Percentiles rank a stretch among this genome's conserved stretches.
Evolutionary conservation across 2,797 vertebrate genomes (phyloP).

Genomic region (Melanogrammus aeglefinus): DNA sequence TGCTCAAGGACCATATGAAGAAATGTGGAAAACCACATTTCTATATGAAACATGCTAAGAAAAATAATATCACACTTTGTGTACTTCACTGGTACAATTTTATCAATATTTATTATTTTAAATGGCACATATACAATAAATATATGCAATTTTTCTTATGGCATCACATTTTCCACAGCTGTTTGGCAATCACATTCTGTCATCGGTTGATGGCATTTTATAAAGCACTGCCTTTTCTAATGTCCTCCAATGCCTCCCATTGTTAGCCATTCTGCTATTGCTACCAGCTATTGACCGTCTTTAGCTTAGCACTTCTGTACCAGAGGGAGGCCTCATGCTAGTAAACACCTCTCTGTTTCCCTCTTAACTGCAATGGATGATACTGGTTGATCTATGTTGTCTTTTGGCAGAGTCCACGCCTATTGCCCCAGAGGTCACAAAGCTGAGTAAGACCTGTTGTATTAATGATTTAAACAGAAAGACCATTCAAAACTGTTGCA

Average conservation of each 20-base stretch:
- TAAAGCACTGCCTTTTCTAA: conserved; percentile 18
- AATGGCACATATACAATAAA: not conserved
- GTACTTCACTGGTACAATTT: not conserved
- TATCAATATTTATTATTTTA: not conserved
- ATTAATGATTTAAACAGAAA: conserved; percentile 52
- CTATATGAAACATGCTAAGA: not conserved
- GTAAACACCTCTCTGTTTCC: conserved; percentile 31
- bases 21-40: not conserved
- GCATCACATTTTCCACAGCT: not conserved
- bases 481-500: not conserved
- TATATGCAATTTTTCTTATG: not conserved
- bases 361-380: conserved; percentile 50
- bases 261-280: conserved; percentile 38
- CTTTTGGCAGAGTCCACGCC: conserved; percentile 72
- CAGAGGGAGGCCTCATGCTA: conserved; percentile 27
- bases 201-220: not conserved
- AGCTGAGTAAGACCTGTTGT: conserved; percentile 77
- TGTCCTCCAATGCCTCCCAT: conserved; percentile 9
- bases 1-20: not conserved
- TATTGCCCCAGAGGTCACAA: conserved; percentile 75
- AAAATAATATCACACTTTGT: not conserved
- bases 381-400: conserved; percentile 66
- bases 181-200: conserved; percentile 21
- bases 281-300: conserved; percentile 51
- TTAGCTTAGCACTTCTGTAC: conserved; percentile 46